These are phyloP conservation scores for Solea solea DNA, from an alignment of 2,113 vertebrate species.

Conservation along the genomic window DNA sequence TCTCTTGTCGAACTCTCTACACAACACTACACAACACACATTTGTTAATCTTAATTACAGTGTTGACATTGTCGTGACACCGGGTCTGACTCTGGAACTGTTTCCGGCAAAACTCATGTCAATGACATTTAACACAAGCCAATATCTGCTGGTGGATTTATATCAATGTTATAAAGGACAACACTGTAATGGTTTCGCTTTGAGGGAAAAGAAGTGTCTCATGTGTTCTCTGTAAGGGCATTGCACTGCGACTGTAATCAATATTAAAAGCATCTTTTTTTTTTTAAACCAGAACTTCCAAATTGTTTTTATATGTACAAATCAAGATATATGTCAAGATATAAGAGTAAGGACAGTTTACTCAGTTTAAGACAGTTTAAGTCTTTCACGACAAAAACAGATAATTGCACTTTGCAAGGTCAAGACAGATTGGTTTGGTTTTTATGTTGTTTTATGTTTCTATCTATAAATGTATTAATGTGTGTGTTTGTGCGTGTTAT, in stretches of 20 bases:
- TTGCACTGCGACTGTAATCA: neutral
- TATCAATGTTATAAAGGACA: neutral
- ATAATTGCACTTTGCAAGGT: too few relatives aligned
- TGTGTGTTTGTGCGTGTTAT: too few relatives aligned
- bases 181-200: neutral
- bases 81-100: neutral
- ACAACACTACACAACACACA: neutral
- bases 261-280: neutral
- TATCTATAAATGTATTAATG: neutral
- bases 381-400: neutral
- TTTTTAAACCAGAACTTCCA: neutral
- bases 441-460: neutral
- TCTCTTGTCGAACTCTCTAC: neutral
- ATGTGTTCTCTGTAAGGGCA: neutral
- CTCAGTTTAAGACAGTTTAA: too few relatives aligned
- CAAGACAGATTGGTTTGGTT: neutral
- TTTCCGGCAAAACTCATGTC: neutral
- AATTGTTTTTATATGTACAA: neutral
- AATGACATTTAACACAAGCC: neutral
- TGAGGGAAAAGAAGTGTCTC: neutral
- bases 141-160: slow-evolving; percentile 1
- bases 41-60: neutral
- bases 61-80: neutral
- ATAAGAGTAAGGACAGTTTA: neutral
- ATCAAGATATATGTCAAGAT: neutral